Base-by-base conservation (phyloP, 64 coral and sea anemone genomes). In the Porites australiensis region DNA sequence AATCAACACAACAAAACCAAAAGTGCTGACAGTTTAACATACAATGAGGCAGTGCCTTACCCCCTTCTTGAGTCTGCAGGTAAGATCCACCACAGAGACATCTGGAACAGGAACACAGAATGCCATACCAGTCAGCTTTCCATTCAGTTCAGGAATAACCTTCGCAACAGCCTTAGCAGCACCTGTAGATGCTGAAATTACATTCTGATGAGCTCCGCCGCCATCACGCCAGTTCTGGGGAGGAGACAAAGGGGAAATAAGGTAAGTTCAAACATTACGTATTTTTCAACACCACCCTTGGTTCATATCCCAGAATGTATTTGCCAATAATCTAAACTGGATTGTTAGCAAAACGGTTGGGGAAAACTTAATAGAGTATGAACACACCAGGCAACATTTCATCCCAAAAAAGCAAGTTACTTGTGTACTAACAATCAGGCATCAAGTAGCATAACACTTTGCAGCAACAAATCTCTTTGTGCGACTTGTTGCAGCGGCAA, bases 151-250 rank as follows among this genome's bases (percentile, higher is more conserved):
- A 50, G 96, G 96, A 45, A 98, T 98, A 21, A 98, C 96, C 63
- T 98, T 98, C 5, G 94, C 96, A 64, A 98, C 96, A 90, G 96
- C 96, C 63, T 98, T 98, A 22, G 96, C 96, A n/a, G 96, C 96
- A 79, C 96, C 96, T 88, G 96, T 98, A 70, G 96, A 93, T 9
- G 96, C 96, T 58, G 96, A 94, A 14, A 98, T 98, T 0, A 98
- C 94, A 93, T 98, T 98, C 62, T 98, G 96, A 70, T 95, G 74
- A 27, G 96, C 96, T 83, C 96, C 96, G 52, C 96, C 86, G 16
- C 96, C 96, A 91, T 98, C 96, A 19, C 96, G 96, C 96, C 96
- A 98, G 88, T 95, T 90, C 96, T 98, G 50, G 5, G 75, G 18
- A 79, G 9, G 14, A 27, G 58, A 14, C 51, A n/a, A 57, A 44